Base-by-base conservation (phyloP, 2,113 vertebrate species). In the Notothenia coriiceps region DNA sequence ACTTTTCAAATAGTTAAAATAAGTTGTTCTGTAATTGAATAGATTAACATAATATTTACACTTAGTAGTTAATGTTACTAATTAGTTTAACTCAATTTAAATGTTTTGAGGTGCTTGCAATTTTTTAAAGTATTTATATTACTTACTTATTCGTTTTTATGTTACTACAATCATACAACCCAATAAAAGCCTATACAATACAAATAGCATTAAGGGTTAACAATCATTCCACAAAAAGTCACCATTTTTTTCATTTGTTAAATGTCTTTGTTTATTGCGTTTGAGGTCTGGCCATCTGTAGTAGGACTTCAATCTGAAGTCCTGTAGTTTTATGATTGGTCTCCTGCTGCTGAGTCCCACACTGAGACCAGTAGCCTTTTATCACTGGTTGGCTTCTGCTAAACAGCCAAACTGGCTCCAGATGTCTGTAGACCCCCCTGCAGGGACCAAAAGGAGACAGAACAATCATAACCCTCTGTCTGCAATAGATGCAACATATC, bases 381-480 rank as follows among this genome's bases (percentile, higher is more conserved):
- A 60, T 65, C 55, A 72, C 22, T 33, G 40, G 57, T 69, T 18
- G 33, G 35, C 56, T 72, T 70, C 61, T 60, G 25, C 20, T 43
- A 25, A 77, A 56, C 15, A 67, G 64, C 47, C 49, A 80, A 87
- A 87, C 43, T 29, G 25, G 64, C 59, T 70, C 69, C 56, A 86
- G 22, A 17, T 86, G 70, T 40, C 18, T n/a, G 52, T 46, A 2
- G 52, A 51, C 44, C 14, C 29, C 69, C 35, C 70, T 51, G n/a
- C 70, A 35, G 29, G n/a, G 57, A 50, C 46, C 22, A 50, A 15
- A 29, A 10, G 25, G 56, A 60, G 25, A 11, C 49, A 44, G 59
- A 44, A 13, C 52, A n/a, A 18, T 43, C 29, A 40, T 35, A 35
- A 40, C 5, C 35, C 35, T 7, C 35, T 40, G 6, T 40, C 35